Conservation (phyloP, 1,140 invertebrate genomes). For the Littorina saxatilis region DNA sequence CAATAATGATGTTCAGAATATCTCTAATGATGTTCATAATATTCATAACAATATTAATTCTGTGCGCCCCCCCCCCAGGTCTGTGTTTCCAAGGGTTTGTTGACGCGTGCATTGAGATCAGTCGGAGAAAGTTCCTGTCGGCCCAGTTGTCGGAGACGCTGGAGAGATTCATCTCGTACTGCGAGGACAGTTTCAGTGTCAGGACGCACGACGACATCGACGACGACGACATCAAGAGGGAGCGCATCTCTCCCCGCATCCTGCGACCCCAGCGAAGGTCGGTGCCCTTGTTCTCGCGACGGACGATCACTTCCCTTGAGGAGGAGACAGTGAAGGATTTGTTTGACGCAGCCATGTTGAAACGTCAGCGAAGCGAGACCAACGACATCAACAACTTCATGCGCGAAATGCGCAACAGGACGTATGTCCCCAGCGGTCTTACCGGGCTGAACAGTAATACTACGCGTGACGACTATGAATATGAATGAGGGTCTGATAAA, state of each 20-base stretch:
- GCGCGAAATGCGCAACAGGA: constrained; percentile 13
- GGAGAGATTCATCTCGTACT: constrained; percentile 57
- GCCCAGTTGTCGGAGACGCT: constrained; percentile 47
- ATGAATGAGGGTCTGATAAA: too few relatives aligned
- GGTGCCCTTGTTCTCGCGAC: constrained; percentile 37
- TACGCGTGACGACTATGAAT: too few relatives aligned
- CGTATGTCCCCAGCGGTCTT: not conserved
- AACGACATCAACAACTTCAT: constrained; percentile 28
- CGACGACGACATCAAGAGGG: not conserved
- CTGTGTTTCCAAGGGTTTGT: constrained; percentile 67
- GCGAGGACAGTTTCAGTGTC: constrained; percentile 50
- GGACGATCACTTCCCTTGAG: constrained; percentile 43
- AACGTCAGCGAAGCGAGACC: not conserved
- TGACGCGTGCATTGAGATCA: constrained; percentile 64
- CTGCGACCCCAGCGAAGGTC: constrained; percentile 13
- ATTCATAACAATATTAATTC: too few relatives aligned
- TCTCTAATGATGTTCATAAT: too few relatives aligned
- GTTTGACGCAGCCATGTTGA: not conserved
- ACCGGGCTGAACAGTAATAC: not conserved
- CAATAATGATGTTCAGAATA: too few relatives aligned
- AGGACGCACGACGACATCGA: constrained; percentile 1
- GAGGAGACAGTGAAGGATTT: constrained; percentile 37
- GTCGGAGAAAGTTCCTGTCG: constrained; percentile 53
- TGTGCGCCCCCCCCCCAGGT: too few relatives aligned
- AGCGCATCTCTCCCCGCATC: constrained; percentile 12